These are phyloP conservation scores for Alligator sinensis DNA, from an alignment of 2,113 vertebrate genomes.

Conservation along the genomic window DNA sequence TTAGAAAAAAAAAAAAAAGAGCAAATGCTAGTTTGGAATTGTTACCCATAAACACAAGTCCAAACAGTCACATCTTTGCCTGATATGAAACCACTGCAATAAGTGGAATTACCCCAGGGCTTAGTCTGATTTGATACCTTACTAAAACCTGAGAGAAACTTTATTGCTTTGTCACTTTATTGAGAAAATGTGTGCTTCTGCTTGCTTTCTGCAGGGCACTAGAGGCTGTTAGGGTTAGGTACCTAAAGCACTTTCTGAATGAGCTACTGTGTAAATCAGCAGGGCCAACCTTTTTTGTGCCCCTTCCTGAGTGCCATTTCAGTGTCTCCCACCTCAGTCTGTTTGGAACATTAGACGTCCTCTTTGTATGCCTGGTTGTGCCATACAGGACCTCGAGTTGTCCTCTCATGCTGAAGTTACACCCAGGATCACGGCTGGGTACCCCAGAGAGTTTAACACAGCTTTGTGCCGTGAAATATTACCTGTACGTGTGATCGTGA, in stretches of 20 bases:
- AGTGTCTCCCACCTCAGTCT: too few species aligned
- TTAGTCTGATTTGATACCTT: slow-evolving; percentile 12
- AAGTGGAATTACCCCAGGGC: slow-evolving; percentile 26
- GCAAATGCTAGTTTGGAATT: not conserved
- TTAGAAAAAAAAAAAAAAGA: slow-evolving; percentile 37
- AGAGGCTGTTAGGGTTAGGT: slow-evolving; percentile 19
- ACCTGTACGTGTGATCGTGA: not conserved
- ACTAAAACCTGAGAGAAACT: not conserved
- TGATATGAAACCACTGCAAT: slow-evolving; percentile 12
- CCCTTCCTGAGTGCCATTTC: too few species aligned
- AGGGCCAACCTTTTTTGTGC: too few species aligned
- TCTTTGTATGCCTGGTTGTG: too few species aligned
- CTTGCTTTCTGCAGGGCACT: slow-evolving; percentile 17
- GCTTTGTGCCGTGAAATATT: not conserved
- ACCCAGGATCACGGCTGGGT: not conserved
- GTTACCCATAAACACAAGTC: not conserved
- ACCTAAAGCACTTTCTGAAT: not conserved
- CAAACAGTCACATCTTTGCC: not conserved
- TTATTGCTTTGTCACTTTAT: not conserved
- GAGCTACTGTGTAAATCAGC: too few species aligned
- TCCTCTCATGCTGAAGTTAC: not conserved
- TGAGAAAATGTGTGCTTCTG: not conserved
- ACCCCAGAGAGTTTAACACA: not conserved
- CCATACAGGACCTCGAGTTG: too few species aligned
- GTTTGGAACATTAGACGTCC: too few species aligned